These are phyloP conservation scores for Sicus ferrugineus DNA, from an alignment of 2,888 invertebrate genomes.

Conservation along the genomic window DNA sequence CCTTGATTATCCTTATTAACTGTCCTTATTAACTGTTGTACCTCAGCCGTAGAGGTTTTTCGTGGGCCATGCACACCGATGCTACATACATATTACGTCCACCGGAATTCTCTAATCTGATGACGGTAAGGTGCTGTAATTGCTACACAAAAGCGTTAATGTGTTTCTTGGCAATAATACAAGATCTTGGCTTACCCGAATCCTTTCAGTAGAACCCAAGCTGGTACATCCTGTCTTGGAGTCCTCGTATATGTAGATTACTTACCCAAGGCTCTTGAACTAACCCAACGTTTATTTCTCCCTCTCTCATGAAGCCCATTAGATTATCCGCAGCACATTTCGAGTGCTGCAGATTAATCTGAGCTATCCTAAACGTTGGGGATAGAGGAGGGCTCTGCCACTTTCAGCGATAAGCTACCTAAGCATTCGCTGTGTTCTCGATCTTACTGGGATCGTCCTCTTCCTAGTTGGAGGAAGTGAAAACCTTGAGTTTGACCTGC, in stretches of 20 bases:
- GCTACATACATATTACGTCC: too few species aligned
- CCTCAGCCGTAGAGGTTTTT: too few species aligned
- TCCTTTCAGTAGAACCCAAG: not conserved
- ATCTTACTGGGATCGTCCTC: not conserved
- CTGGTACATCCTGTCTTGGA: not conserved
- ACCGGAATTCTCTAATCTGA: too few species aligned
- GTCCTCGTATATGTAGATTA: not conserved
- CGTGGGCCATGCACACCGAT: too few species aligned
- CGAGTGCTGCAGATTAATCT: not conserved
- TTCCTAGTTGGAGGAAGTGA: not conserved
- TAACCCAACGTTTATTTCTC: not conserved
- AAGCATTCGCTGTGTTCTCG: not conserved
- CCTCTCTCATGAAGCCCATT: not conserved
- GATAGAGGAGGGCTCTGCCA: not conserved
- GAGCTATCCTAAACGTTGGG: not conserved
- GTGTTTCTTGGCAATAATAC: conserved; percentile 6
- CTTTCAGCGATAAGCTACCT: not conserved
- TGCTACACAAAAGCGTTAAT: conserved; percentile 8
- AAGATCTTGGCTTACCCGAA: conserved; percentile 6
- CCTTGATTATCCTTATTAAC: too few species aligned
- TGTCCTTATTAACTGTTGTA: too few species aligned
- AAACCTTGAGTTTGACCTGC: not conserved
- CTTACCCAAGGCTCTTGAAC: not conserved
- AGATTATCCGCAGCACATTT: not conserved
- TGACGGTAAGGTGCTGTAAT: too few species aligned